Evolutionary conservation across 2,888 invertebrate genomes (phyloP).

Genomic region (Muscina levida): DNA sequence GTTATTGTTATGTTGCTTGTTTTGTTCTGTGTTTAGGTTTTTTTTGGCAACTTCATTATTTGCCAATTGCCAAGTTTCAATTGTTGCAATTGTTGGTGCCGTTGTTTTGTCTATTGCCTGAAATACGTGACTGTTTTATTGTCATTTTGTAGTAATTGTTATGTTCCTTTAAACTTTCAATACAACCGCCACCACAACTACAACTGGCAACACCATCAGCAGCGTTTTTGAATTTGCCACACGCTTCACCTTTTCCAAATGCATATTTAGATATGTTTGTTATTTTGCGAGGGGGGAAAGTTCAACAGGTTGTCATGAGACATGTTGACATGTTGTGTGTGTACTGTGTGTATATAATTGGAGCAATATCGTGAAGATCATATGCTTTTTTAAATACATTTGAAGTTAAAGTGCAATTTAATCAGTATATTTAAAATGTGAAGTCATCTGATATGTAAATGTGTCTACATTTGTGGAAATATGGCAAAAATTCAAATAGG

Average conservation of each 20-base stretch:
- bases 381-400: conserved; percentile 43
- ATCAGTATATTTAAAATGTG: conserved; percentile 4
- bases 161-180: conserved; percentile 45
- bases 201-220: conserved; percentile 14
- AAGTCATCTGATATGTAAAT: not conserved
- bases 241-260: conserved; percentile 11
- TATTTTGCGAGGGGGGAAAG: conserved; percentile 1
- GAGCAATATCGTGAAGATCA: conserved; percentile 65
- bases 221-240: not conserved
- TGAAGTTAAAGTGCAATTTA: not conserved
- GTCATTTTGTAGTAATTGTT: conserved; percentile 65
- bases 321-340: conserved; percentile 45
- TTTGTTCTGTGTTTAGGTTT: not conserved
- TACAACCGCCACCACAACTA: conserved; percentile 26
- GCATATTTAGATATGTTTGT: conserved; percentile 13
- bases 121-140: conserved; percentile 66
- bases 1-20: too few relatives aligned
- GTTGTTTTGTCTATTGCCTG: conserved; percentile 28
- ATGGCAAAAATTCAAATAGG: too few relatives aligned
- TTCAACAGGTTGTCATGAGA: conserved; percentile 60
- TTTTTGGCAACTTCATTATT: conserved; percentile 66
- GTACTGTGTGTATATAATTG: conserved; percentile 26
- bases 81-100: conserved; percentile 21
- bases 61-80: conserved; percentile 55
- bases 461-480: too few relatives aligned